Evolutionary conservation across 2,888 invertebrate genomes (phyloP), one percentile per base, ranked within the genome.

Genomic region (Andrena minutula): DNA sequence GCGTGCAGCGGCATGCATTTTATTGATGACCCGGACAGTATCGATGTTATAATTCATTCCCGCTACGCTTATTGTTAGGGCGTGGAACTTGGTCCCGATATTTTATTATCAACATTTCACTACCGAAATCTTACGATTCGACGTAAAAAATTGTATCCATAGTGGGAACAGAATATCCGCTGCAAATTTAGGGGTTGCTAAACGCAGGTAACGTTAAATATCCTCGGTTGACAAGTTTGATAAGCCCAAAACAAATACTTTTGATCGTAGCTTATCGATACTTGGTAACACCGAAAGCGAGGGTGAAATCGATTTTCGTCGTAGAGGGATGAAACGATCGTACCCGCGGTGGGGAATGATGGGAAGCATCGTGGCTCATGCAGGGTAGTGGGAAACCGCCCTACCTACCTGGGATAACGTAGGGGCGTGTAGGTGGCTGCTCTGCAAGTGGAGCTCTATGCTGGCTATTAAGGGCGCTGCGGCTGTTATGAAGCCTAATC

Each of bases 401-500:
- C 66, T 87, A 89, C 88, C 94, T 93, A 95, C 97, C 95, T 96
- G 96, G 5, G 96, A 95, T 74, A 96, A 90, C 2, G 96, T 95
- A 71, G 96, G 95, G 3, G 96, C 95, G 90, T 96, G 96, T 71
- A 96, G 93, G 76, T 95, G 95, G 10, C 96, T 96, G 30, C 96
- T 96, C 91, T 97, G 97, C 91, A 96, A 95, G 90, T 97, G 97
- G 30, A 97, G 94, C 89, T 96, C 96, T 51, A 97, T 93, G 32
- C 95, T 94, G 12, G 95, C 94, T 5, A 97, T 93, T 28, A 97
- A 90, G 0, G 95, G 95, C 60, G 95, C 94, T 0, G 97, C 96
- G 0, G 97, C 97, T 0, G 97, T 97, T 35, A 97, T 94, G 94
- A 96, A 97, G 16, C 97, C 97, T 0, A 97, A 93, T 82, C 97